These are phyloP conservation scores for Archaeoteleia sp. DNA, from an alignment of 2,888 invertebrate genomes.

Conservation along the genomic window DNA sequence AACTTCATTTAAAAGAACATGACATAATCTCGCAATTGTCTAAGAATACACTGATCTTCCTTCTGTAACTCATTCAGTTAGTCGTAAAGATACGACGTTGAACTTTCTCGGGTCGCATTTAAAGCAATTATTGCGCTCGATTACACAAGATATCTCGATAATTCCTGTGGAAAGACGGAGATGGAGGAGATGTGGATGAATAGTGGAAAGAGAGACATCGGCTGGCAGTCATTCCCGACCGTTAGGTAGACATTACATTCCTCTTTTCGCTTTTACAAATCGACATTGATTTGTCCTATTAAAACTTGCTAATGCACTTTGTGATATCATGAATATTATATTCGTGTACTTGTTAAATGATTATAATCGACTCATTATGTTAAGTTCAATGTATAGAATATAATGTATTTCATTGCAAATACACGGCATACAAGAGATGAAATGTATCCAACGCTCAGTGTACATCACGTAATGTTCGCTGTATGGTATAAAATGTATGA, in stretches of 20 bases:
- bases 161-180: background rate
- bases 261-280: background rate
- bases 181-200: background rate
- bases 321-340: too few species aligned
- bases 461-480: too few species aligned
- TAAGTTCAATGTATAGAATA: too few species aligned
- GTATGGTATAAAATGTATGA: too few species aligned
- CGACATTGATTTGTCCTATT: background rate
- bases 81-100: background rate
- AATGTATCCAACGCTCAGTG: too few species aligned
- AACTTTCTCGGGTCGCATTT: slow-evolving; percentile 4
- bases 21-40: too few species aligned
- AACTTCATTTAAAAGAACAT: too few species aligned
- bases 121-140: slow-evolving; percentile 10
- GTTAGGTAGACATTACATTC: background rate
- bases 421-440: too few species aligned
- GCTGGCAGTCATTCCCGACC: background rate
- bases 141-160: slow-evolving; percentile 5
- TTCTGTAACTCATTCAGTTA: background rate
- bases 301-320: background rate
- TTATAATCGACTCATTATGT: too few species aligned
- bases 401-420: too few species aligned
- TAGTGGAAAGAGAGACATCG: background rate
- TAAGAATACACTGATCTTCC: background rate
- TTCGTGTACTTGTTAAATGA: too few species aligned